Percentiles rank a stretch among this genome's conserved stretches.
Conservation (phyloP, 2,888 invertebrate genomes). For the Drosophila pseudotakahashii region DNA sequence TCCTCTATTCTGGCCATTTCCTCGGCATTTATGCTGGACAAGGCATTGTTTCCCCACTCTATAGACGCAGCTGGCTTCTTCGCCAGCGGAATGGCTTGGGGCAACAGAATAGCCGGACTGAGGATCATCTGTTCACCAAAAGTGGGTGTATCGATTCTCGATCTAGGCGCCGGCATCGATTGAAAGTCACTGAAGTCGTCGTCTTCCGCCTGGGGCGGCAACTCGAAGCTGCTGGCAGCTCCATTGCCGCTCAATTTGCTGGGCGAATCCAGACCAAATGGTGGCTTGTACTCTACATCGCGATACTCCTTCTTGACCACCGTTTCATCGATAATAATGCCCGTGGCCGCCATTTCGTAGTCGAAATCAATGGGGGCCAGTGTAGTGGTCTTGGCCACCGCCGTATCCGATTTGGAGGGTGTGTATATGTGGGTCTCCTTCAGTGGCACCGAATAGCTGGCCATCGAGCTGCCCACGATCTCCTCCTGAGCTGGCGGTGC, state of each 20-base stretch:
- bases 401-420: conserved; percentile 81
- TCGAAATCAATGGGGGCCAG: conserved; percentile 82
- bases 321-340: conserved; percentile 84
- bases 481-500: conserved; percentile 46
- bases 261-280: conserved; percentile 70
- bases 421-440: conserved; percentile 85
- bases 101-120: conserved; percentile 82
- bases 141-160: conserved; percentile 70
- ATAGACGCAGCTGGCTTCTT: conserved; percentile 81
- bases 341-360: conserved; percentile 83
- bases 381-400: conserved; percentile 72
- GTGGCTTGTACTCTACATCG: conserved; percentile 84
- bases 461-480: conserved; percentile 48
- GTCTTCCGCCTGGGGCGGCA: conserved; percentile 70
- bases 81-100: conserved; percentile 79
- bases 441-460: conserved; percentile 81
- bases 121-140: conserved; percentile 82
- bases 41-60: conserved; percentile 85
- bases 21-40: conserved; percentile 83
- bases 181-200: conserved; percentile 86
- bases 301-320: conserved; percentile 84
- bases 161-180: conserved; percentile 75
- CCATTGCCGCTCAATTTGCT: conserved; percentile 32
- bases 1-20: conserved; percentile 84
- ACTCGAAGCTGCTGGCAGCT: conserved; percentile 30